Percentiles rank a stretch among this genome's conserved stretches.
phyloP scores from a whole-genome alignment of 1,140 invertebrate genomes.

The Monochamus saltuarius region DNA sequence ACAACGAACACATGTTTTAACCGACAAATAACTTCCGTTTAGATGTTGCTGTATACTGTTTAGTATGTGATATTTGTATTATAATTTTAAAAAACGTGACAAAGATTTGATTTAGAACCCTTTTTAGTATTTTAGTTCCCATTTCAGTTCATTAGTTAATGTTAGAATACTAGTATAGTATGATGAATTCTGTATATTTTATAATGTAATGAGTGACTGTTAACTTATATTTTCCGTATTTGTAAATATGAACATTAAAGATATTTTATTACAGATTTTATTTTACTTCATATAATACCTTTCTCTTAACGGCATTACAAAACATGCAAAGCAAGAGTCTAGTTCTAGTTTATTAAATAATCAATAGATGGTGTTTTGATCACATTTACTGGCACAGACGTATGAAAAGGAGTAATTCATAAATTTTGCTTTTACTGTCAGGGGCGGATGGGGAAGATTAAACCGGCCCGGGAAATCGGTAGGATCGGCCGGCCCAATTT shows the following conservation, averaged over 20 bases:
- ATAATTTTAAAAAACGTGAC: not conserved
- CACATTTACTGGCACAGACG: conserved; percentile 8
- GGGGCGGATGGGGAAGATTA: too few species aligned
- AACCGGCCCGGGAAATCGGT: too few species aligned
- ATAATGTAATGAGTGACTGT: not conserved
- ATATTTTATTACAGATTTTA: too few species aligned
- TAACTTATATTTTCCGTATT: not conserved
- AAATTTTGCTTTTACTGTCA: too few species aligned
- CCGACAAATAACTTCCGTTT: not conserved
- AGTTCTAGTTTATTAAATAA: not conserved
- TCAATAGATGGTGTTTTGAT: not conserved
- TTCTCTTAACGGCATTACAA: too few species aligned
- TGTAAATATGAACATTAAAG: too few species aligned
- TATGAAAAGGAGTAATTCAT: too few species aligned
- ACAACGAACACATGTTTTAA: conserved; percentile 32
- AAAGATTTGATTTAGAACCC: not conserved
- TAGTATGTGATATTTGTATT: conserved; percentile 4
- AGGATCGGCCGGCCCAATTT: too few species aligned
- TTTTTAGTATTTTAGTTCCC: not conserved
- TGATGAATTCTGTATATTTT: too few species aligned
- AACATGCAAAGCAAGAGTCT: too few species aligned
- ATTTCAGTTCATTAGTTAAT: not conserved
- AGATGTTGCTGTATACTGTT: not conserved
- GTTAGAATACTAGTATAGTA: not conserved
- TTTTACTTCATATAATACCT: too few species aligned